phyloP scores from a whole-genome alignment of 1,140 invertebrate species.

The Cotesia chilonis region DNA sequence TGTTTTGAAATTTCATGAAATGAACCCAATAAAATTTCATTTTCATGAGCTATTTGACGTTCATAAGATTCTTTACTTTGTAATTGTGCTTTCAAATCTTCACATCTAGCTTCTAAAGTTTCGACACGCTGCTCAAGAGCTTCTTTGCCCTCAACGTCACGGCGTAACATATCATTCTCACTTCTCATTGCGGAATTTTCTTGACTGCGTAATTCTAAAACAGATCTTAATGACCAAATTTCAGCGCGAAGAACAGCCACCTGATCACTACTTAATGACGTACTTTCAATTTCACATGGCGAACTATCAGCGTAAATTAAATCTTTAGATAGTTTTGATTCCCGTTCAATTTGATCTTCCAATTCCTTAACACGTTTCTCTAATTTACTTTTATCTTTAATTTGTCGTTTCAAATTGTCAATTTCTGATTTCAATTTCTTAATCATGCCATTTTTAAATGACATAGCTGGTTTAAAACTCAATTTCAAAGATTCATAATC shows the following conservation, averaged over 20 bases:
- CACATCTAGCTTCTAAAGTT: conserved; percentile 71
- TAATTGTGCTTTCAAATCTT: conserved; percentile 76
- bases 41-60: conserved; percentile 70
- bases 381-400: conserved; percentile 37
- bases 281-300: conserved; percentile 43
- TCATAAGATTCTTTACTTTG: conserved; percentile 65
- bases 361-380: conserved; percentile 44
- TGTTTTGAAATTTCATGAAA: conserved; percentile 78
- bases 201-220: conserved; percentile 77
- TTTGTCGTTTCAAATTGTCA: conserved; percentile 10
- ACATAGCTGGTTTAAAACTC: conserved; percentile 33
- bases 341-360: conserved; percentile 48
- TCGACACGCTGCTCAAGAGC: conserved; percentile 69
- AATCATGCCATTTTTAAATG: conserved; percentile 52
- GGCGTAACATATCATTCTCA: conserved; percentile 69
- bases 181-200: conserved; percentile 77
- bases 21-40: conserved; percentile 75
- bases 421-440: conserved; percentile 44
- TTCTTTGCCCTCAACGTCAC: conserved; percentile 70
- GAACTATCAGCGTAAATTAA: not conserved
- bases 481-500: conserved; percentile 29
- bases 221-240: conserved; percentile 78
- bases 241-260: conserved; percentile 68
- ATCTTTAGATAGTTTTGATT: conserved; percentile 16
- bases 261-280: conserved; percentile 52